A percentile compares a stretch with the other conserved stretches of the same genome.
These are phyloP conservation scores for Drosophila saltans DNA, from an alignment of 1,140 invertebrate species.

Conservation along the genomic window DNA sequence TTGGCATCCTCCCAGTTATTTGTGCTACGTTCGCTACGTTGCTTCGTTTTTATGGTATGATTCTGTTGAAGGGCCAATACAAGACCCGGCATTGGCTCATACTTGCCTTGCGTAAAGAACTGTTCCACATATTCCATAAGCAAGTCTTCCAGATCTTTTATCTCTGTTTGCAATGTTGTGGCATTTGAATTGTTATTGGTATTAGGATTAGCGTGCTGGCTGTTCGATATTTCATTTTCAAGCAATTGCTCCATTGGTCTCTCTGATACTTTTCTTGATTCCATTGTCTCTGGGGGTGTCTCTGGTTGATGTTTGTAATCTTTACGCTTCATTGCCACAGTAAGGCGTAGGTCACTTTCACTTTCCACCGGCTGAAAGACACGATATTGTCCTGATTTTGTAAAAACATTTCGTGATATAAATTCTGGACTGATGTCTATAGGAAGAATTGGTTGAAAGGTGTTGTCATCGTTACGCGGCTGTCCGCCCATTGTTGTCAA, in stretches of 20 bases:
- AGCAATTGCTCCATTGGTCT: constrained; percentile 1
- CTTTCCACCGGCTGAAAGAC: constrained; percentile 73
- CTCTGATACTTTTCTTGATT: constrained; percentile 7
- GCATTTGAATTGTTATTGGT: constrained; percentile 24
- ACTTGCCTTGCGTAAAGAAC: constrained; percentile 73
- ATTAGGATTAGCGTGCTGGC: neutral
- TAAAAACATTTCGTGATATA: constrained; percentile 80
- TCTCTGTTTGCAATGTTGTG: constrained; percentile 42
- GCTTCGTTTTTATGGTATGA: constrained; percentile 18
- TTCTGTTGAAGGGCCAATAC: constrained; percentile 71
- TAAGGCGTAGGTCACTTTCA: constrained; percentile 67
- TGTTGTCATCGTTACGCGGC: constrained; percentile 66
- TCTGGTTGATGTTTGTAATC: constrained; percentile 51
- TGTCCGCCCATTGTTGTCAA: constrained; percentile 63
- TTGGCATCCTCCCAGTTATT: constrained; percentile 53
- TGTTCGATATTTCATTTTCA: neutral
- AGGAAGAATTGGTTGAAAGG: constrained; percentile 72
- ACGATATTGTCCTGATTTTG: constrained; percentile 74
- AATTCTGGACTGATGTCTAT: constrained; percentile 72
- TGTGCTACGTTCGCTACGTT: constrained; percentile 44
- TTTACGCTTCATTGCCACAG: constrained; percentile 59
- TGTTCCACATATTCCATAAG: constrained; percentile 72
- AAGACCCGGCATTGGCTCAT: constrained; percentile 68
- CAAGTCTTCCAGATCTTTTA: constrained; percentile 65
- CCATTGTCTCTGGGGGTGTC: constrained; percentile 2